Evolutionary conservation across 2,888 invertebrate genomes (phyloP), one percentile per base, ranked within the genome.

Genomic region (Thera obeliscata): DNA sequence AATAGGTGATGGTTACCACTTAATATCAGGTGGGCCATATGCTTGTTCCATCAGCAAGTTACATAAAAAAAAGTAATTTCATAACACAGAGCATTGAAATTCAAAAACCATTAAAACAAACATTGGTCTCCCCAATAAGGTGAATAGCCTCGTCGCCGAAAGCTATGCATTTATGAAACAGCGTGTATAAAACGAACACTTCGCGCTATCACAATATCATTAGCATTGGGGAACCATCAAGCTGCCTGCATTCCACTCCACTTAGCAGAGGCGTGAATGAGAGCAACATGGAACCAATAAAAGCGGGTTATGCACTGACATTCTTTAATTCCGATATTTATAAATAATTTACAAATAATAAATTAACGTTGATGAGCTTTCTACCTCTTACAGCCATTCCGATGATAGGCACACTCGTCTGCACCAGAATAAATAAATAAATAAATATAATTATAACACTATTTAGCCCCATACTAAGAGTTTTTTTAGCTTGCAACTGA

Each of bases 201-300:
- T 56, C 22, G 35, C 57, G 46, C 46, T 52, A 62, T 62, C 61
- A 62, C n/a, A 66, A 66, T 58, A 66, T 62, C 57, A 66, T 66
- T 66, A 66, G 66, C 58, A 57, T 50, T 22, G 6, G 11, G 4
- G 22, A 8, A 41, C 43, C 61, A 61, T 61, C 33, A 55, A 5
- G n/a, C 48, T 56, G 8, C 8, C 12, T 56, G 22, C 33, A 63
- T 59, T 43, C n/a, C 43, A 58, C 52, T 22, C 54, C 63, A 67
- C 64, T 67, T 64, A 64, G 64, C 48, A 33, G 22, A 50, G 59
- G 64, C 59, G 67, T 50, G 63, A 67, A 63, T 41, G 48, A 60
- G 56, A 56, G 36, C 67, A 56, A 48, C n/a, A 38, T 57, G 50
- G 56, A 22, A 12, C 22, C 43, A 7, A 46, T 46, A 46, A 46